Base-by-base conservation (phyloP, 2,113 vertebrate genomes). In the Psittacara wagleri region DNA sequence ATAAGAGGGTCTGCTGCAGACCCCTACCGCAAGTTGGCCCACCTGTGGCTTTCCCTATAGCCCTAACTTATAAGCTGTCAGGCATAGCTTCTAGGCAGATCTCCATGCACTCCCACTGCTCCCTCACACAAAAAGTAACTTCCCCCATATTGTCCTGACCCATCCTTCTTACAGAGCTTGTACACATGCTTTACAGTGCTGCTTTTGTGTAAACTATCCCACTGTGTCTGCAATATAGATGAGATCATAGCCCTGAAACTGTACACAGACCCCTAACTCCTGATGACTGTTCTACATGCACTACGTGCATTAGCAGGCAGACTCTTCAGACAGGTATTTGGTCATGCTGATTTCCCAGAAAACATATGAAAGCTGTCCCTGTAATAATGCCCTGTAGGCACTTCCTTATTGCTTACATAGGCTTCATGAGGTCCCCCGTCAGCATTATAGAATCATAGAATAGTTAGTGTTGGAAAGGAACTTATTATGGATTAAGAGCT, bases 171-270 rank as follows among this genome's bases (percentile, higher is more conserved):
- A 33, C 73, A 6, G 2, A 86, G 15, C 13, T 54, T n/a, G 39
- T 37, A 69, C 0, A 1, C 25, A 41, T 2, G 25, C 17, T 13
- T 41, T 31, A 15, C 2, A 2, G 52, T 0, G 2, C 52, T 64
- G 12, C 20, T 49, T 3, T 33, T 57, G 13, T 19, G 15, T 35
- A 33, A 89, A 18, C 41, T 57, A 11, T 48, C 51, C 46, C 35
- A 37, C 18, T 55, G 10, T 0, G 0, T 7, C 55, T 80, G 78
- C 54, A 76, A 8, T 35, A 73, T 49, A 68, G 70, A 10, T 13
- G 17, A 64, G 59, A 85, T 23, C 5, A 3, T 7, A 77, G 27
- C 39, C 57, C 44, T 46, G 35, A 78, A 74, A 43, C 22, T 14
- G 28, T 66, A 37, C 39, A 59, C 16, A 55, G 39, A 20, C 2